Evolutionary conservation across 2,888 invertebrate species (phyloP), one percentile per base, ranked within the genome.

Genomic region (Galerucella nymphaeae): DNA sequence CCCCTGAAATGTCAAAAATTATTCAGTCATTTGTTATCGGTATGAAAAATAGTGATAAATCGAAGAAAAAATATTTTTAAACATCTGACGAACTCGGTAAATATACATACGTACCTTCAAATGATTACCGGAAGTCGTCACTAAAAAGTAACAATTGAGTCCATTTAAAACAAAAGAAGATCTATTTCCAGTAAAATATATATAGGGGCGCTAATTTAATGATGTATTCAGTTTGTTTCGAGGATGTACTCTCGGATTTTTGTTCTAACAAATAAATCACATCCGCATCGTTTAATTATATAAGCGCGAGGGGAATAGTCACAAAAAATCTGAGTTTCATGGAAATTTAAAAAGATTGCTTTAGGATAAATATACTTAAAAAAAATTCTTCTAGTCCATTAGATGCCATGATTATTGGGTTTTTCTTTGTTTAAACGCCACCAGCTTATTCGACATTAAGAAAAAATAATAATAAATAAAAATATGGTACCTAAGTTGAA

Each of bases 141-240:
- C 80, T 82, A 81, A 80, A 81, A 80, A 76, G 77, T 77, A 75
- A 80, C 80, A 80, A 81, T 80, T 79, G 79, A 77, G 72, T 78
- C 77, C 79, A 74, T 79, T 78, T 77, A 75, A 79, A 75, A 77
- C 75, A 76, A 77, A 77, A 80, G 61, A 61, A 30, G 77, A 77
- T 77, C 77, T 76, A 77, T 77, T 77, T 77, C 71, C 55, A 75
- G 75, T 70, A 71, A 9, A 38, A 38, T 38, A 38, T 38, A 38
- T 41, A 75, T 75, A 75, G 74, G 77, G 77, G 75, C 69, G 70
- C 65, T 75, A 74, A 77, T 75, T 75, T 72, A 66, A 70, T 63
- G 50, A 62, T 10, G 53, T 53, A 53, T 55, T 63, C 63, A 6
- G 18, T 57, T 45, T 62, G 72, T 70, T 71, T 67, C 71, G 71